A percentile compares a stretch with the other conserved stretches of the same genome.
Conservation (phyloP, 2,113 vertebrate genomes). For the Labrus mixtus region DNA sequence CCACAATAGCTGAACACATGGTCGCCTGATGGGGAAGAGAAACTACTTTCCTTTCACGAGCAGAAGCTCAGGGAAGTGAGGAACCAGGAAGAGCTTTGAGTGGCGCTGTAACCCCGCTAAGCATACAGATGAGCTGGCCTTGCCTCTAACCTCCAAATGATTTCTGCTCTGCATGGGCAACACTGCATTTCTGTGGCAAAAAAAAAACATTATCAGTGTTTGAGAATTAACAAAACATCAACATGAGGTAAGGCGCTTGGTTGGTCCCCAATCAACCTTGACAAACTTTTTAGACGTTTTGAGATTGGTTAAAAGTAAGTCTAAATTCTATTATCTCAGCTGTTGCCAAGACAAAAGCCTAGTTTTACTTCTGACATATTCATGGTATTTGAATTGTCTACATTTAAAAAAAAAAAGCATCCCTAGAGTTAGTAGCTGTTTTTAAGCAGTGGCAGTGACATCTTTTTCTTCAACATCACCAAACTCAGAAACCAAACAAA, state of each 20-base stretch:
- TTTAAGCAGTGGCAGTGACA: too few species aligned
- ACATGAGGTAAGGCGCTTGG: neutral
- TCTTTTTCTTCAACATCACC: too few species aligned
- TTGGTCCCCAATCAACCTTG: neutral
- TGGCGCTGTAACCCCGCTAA: neutral
- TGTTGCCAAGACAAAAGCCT: neutral
- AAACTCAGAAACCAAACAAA: neutral
- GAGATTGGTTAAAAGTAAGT: neutral
- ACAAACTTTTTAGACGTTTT: neutral
- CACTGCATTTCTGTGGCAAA: neutral
- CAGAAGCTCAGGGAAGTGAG: neutral
- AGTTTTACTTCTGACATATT: neutral
- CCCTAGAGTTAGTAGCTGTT: too few species aligned
- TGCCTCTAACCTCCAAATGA: neutral
- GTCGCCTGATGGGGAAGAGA: slow-evolving; percentile 4
- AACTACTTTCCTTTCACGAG: slow-evolving; percentile 30
- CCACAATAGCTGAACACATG: slow-evolving; percentile 12
- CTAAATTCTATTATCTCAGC: neutral
- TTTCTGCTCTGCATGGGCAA: neutral
- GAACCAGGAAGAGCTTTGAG: neutral
- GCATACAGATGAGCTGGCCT: slow-evolving; percentile 33
- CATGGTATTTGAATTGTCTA: neutral
- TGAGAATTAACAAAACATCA: neutral
- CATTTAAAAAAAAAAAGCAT: too few species aligned
- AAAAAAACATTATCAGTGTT: neutral